A percentile compares a stretch with the other conserved stretches of the same genome.
Conservation (phyloP, 2,888 invertebrate genomes). For the Melinaea marsaeus region DNA sequence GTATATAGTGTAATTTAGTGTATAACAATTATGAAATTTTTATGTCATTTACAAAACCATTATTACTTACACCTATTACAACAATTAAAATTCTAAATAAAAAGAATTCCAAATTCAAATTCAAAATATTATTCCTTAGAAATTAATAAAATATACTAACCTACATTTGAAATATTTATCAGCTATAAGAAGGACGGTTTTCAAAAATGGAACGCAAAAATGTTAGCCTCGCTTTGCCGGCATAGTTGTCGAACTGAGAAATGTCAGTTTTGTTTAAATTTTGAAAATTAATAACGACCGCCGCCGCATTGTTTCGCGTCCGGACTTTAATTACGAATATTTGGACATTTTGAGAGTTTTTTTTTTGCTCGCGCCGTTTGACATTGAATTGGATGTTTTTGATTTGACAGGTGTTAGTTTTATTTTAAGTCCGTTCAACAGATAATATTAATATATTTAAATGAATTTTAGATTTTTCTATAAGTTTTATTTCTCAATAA, state of each 20-base stretch:
- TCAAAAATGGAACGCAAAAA: conserved; percentile 58
- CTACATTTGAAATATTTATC: neutral
- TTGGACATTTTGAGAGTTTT: conserved; percentile 60
- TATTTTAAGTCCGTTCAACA: no score
- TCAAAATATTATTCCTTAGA: neutral
- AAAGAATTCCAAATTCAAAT: neutral
- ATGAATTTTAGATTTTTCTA: no score
- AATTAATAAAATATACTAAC: neutral
- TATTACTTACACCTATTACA: no score
- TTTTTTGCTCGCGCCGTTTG: conserved; percentile 27
- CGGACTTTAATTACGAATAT: conserved; percentile 71
- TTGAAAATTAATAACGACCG: conserved; percentile 71
- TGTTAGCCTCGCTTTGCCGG: conserved; percentile 55
- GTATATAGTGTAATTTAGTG: no score
- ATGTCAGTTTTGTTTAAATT: conserved; percentile 74
- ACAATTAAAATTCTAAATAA: no score
- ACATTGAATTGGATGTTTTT: conserved; percentile 25
- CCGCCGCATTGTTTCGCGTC: conserved; percentile 55
- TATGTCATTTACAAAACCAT: no score
- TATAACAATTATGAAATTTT: no score
- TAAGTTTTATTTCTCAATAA: neutral
- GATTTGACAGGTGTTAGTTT: conserved; percentile 14
- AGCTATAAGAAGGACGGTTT: conserved; percentile 24
- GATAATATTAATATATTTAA: no score
- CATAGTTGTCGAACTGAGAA: conserved; percentile 69